Base-by-base conservation (phyloP, 1,140 invertebrate genomes). In the Physella acuta region DNA sequence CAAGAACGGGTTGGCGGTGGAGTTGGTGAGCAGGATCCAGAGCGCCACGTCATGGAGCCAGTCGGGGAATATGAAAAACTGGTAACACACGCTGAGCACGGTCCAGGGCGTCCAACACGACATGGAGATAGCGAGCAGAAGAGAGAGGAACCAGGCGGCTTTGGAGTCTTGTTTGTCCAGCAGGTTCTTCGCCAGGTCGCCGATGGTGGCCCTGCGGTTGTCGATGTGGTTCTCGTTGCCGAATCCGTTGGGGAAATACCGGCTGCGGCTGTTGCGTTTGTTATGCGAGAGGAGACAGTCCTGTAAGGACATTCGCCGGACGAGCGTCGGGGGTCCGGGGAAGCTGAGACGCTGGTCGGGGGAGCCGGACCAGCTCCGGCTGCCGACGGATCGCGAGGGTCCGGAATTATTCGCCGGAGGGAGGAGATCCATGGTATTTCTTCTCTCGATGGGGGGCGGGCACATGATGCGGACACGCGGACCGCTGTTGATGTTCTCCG, bases 1-100 rank as follows among this genome's bases (percentile, higher is more conserved):
- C 3, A 81, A 68, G 63, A 81, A 81, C 1, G 80, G 80, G 56
- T 81, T 81, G 8, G 78, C 68, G 11, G 75, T 73, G 1, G 80
- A 74, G 63, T 78, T 80, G 26, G 62, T 51, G 0, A 76, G 72
- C 31, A 77, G 51, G 8, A 81, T 70, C 73, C 78, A 80, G 26
- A 76, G 73, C 0, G 75, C 59, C 30, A 75, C 39, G 11, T 70
- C 33, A 8, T 75, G 44, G 0, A 60, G 3, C 71, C 71, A 73
- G 20, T 37, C 34, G 30, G 60, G 60, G 16, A 56, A 33, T 37
- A 44, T 2, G 0, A 39, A 33, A 14, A 64, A 68, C 63, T 26
- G 65, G 28, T 74, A 56, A 26, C 75, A 49, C 0, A 80, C 62
- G 51, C 72, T 66, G 49, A 74, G 71, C 0, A 79, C 55, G 3